Conservation (phyloP, 2,888 invertebrate genomes). For the Fabriciana adippe region DNA sequence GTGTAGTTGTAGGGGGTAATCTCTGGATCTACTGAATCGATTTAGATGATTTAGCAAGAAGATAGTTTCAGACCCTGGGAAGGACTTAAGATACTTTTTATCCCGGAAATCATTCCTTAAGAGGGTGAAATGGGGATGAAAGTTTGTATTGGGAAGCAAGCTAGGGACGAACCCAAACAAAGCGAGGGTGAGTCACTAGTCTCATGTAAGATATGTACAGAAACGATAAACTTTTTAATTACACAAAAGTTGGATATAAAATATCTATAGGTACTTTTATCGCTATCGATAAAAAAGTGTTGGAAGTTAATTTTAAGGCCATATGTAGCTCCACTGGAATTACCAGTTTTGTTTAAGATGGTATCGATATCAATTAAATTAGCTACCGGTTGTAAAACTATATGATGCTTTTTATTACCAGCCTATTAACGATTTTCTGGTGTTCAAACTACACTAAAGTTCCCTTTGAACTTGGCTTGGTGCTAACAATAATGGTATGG, state of each 20-base stretch:
- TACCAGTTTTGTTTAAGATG: slow-evolving; percentile 35
- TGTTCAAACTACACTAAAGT: slow-evolving; percentile 15
- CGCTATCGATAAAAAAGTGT: slow-evolving; percentile 11
- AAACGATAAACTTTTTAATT: slow-evolving; percentile 13
- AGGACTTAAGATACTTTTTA: too few relatives aligned
- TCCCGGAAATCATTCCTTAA: too few relatives aligned
- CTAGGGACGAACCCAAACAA: too few relatives aligned
- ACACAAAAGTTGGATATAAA: not conserved
- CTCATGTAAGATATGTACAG: slow-evolving; percentile 1
- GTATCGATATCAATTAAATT: slow-evolving; percentile 38
- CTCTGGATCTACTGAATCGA: too few relatives aligned
- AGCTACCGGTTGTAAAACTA: slow-evolving; percentile 40
- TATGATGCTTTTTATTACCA: slow-evolving; percentile 33
- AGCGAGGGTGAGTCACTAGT: not conserved
- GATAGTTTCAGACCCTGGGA: too few relatives aligned
- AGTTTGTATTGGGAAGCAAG: too few relatives aligned
- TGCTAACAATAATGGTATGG: slow-evolving; percentile 9
- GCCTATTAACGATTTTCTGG: slow-evolving; percentile 29
- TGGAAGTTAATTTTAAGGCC: slow-evolving; percentile 16
- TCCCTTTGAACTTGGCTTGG: slow-evolving; percentile 16
- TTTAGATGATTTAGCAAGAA: too few relatives aligned
- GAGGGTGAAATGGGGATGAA: too few relatives aligned
- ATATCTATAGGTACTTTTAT: slow-evolving; percentile 11
- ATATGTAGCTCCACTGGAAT: slow-evolving; percentile 10
- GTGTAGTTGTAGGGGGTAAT: too few relatives aligned